Evolutionary conservation across 2,888 invertebrate species (phyloP), one percentile per base, ranked within the genome.

Genomic region (Cephus runcator): DNA sequence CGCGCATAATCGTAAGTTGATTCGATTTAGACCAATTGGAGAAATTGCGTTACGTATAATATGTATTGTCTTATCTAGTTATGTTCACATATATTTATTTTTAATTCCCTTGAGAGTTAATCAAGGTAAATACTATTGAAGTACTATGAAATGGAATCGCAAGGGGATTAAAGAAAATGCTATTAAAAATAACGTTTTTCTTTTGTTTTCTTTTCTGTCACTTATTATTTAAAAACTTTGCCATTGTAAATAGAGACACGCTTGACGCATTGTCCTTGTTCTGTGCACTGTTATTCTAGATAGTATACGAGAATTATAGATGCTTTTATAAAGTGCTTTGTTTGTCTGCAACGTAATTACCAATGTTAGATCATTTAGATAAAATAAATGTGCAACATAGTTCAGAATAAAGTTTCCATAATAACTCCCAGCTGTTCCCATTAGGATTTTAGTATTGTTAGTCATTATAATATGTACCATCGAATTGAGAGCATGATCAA

Each of bases 1-100:
- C 76, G 83, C 87, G 77, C 89, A 88, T 76, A 87, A 88, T 81
- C 86, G 91, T 91, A 90, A 91, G 91, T 90, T 76, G 36, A 75
- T 73, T 31, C 23, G 9, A 56, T 23, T 56, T 56, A 56, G 0
- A 23, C 9, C 56, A 56, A 56, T 56, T 56, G 23, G 23, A 56
- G 9, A 9, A 56, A 23, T 56, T 9, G 23, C 56, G 23, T 56
- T 56, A 23, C 2, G 23, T 56, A 23, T 23, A 56, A 23, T 56
- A 23, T 56, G 56, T 56, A 56, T 23, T 15, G 23, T 56, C 56
- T 56, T 23, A 23, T 56, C 23, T 23, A 40, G 40, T 40, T 40
- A 40, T 40, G 15, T 40, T 15, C 2, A 15, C 1, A 15, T 56
- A 56, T 56, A 56, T 23, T 15, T 56, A 9, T 23, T 56, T 56